A percentile compares a stretch with the other conserved stretches of the same genome.
Evolutionary conservation across 2,888 invertebrate species (phyloP).

Genomic region (Physocephala rufipes): DNA sequence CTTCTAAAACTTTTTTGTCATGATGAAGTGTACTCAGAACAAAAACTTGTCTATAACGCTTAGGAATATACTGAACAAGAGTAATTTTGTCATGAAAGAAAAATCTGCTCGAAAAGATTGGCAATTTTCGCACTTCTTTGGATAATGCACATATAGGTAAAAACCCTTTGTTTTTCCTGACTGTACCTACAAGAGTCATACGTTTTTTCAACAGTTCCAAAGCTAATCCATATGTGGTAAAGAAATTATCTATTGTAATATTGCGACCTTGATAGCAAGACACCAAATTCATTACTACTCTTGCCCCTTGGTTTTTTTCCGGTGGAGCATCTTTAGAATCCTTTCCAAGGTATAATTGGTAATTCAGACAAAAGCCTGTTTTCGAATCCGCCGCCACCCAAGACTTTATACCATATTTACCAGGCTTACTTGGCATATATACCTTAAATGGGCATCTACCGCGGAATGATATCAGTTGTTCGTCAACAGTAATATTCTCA

Average conservation of each 20-base stretch:
- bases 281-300: constrained; percentile 15
- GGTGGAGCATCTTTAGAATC: too few relatives aligned
- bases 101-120: background rate
- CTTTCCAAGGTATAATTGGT: too few relatives aligned
- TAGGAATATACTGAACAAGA: constrained; percentile 4
- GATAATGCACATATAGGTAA: constrained; percentile 1
- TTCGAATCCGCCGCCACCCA: background rate
- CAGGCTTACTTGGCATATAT: constrained; percentile 30
- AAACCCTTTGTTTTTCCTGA: constrained; percentile 3
- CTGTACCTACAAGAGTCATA: constrained; percentile 4
- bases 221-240: background rate
- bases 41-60: background rate
- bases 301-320: too few relatives aligned
- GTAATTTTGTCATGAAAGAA: background rate
- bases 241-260: constrained; percentile 29
- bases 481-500: constrained; percentile 16
- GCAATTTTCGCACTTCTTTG: background rate
- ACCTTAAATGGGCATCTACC: constrained; percentile 31
- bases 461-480: constrained; percentile 28
- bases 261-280: constrained; percentile 28
- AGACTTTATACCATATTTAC: constrained; percentile 14
- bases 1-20: background rate
- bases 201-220: constrained; percentile 12
- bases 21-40: background rate
- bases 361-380: too few relatives aligned